Conservation (phyloP, 1,140 invertebrate species). For the Parapsyche elsis region DNA sequence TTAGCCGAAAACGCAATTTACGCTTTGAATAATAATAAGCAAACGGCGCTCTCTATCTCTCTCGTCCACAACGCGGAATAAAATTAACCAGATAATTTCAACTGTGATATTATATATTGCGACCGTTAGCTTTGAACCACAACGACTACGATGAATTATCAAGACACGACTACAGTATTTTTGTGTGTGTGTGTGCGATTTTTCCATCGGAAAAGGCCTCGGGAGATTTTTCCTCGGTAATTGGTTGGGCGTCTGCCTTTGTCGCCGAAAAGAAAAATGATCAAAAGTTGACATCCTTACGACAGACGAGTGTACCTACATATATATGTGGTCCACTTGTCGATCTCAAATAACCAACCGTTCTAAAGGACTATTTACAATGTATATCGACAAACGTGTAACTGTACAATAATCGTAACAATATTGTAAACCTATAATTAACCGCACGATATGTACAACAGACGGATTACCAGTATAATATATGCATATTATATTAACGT, state of each 20-base stretch:
- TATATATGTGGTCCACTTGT: not conserved
- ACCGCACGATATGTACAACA: no score
- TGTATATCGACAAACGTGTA: no score
- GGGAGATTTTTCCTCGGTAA: constrained; percentile 11
- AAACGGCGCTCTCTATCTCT: not conserved
- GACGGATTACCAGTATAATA: no score
- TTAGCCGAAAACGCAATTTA: constrained; percentile 17
- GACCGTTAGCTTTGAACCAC: no score
- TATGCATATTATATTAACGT: no score
- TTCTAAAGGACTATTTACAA: no score
- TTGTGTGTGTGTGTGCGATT: not conserved
- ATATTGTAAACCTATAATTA: no score
- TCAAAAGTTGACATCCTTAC: not conserved
- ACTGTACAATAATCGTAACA: no score
- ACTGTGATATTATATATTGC: constrained; percentile 8
- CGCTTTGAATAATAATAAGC: constrained; percentile 27
- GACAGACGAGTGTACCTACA: not conserved
- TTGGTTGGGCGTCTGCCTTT: constrained; percentile 18
- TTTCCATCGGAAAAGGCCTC: not conserved
- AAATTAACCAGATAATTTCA: constrained; percentile 25
- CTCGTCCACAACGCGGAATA: not conserved
- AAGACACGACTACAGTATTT: not conserved
- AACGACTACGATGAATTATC: no score
- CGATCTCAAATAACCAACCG: no score
- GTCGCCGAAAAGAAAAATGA: constrained; percentile 19